These are phyloP conservation scores for Semotilus atromaculatus DNA, from an alignment of 2,797 vertebrate genomes.

Conservation along the genomic window DNA sequence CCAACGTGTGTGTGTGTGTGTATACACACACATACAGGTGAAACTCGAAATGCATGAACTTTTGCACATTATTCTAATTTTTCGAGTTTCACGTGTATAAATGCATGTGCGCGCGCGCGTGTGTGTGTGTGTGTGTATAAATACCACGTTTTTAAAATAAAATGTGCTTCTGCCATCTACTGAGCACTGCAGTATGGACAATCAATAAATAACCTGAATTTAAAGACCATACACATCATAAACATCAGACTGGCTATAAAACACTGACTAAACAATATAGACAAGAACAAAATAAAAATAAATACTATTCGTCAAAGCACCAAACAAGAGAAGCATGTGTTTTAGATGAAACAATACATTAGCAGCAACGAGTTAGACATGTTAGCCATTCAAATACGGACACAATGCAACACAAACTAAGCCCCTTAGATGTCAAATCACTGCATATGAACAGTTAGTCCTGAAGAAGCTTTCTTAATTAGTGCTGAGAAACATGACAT, in stretches of 20 bases:
- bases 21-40: no score
- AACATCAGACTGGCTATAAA: not conserved
- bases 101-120: no score
- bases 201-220: not conserved
- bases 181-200: not conserved
- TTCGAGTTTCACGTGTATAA: no score
- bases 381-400: not conserved
- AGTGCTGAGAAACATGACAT: not conserved
- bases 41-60: no score
- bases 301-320: slow-evolving; percentile 7
- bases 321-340: slow-evolving; percentile 16
- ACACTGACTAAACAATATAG: not conserved
- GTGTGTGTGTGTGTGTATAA: not conserved
- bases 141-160: no score
- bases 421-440: not conserved
- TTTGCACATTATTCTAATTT: no score
- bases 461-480: not conserved
- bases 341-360: slow-evolving; percentile 5
- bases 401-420: not conserved
- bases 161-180: no score
- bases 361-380: slow-evolving; percentile 16
- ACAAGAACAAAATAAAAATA: not conserved
- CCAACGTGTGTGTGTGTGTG: not conserved
- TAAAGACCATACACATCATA: not conserved
- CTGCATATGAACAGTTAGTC: slow-evolving; percentile 16